Evolutionary conservation across 2,888 invertebrate genomes (phyloP).

Genomic region (Noctua janthe): DNA sequence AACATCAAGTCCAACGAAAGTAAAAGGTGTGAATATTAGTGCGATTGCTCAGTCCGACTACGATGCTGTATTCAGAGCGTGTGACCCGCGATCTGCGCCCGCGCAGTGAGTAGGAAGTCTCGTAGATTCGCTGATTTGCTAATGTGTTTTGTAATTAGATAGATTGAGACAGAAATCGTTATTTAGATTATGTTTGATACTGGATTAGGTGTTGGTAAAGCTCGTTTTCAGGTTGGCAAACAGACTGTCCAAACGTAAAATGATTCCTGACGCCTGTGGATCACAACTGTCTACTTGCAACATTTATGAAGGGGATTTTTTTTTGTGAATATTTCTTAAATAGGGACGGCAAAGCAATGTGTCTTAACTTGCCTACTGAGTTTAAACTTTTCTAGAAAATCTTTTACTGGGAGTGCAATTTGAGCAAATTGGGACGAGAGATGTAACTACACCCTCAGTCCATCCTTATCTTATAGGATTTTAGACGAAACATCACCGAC

Average conservation of each 20-base stretch:
- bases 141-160: conserved; percentile 64
- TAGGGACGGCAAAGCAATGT: too few relatives aligned
- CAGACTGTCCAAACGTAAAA: neutral
- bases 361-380: too few relatives aligned
- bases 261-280: too few relatives aligned
- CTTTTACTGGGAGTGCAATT: neutral
- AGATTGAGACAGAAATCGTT: conserved; percentile 45
- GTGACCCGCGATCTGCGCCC: conserved; percentile 76
- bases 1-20: conserved; percentile 65
- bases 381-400: too few relatives aligned
- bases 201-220: neutral
- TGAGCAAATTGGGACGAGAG: neutral
- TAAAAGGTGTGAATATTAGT: conserved; percentile 72
- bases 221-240: conserved; percentile 12
- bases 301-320: too few relatives aligned
- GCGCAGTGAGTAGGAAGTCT: conserved; percentile 45
- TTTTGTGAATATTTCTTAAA: too few relatives aligned
- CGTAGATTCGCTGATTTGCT: conserved; percentile 41
- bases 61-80: conserved; percentile 81
- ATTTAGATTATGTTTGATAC: conserved; percentile 45
- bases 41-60: conserved; percentile 66
- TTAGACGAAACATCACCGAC: neutral
- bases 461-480: neutral
- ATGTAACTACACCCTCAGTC: neutral
- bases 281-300: neutral